Evolutionary conservation across 2,113 vertebrate species (phyloP).

Genomic region (Orientallactaga bullata): DNA sequence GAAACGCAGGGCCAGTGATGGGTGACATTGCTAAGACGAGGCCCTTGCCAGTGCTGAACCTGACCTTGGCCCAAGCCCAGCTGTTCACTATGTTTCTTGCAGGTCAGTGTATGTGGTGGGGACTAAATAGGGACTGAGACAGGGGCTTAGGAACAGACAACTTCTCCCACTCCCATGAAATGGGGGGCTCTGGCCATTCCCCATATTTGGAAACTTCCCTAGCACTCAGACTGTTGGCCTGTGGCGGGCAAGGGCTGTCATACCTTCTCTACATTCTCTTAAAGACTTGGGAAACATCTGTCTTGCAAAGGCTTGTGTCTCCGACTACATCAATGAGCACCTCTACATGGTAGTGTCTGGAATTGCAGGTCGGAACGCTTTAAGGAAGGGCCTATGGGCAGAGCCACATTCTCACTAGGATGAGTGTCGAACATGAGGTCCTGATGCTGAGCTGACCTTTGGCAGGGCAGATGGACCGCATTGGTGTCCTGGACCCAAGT

Average conservation of each 20-base stretch:
- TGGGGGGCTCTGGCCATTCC: too few species aligned
- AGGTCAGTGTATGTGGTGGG: background rate
- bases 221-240: background rate
- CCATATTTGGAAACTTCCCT: background rate
- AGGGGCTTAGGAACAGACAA: background rate
- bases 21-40: background rate
- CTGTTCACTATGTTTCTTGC: too few species aligned
- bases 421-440: too few species aligned
- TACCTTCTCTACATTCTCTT: background rate
- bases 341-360: background rate
- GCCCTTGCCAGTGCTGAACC: too few species aligned
- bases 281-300: background rate
- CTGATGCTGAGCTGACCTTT: background rate
- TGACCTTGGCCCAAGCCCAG: background rate
- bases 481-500: background rate
- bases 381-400: background rate
- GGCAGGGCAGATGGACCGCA: background rate
- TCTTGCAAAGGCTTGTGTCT: background rate
- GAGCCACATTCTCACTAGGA: accelerated
- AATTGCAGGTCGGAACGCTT: conserved; percentile 32
- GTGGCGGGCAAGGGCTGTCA: background rate
- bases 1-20: background rate
- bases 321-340: background rate
- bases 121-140: accelerated
- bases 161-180: background rate